Conservation (phyloP, 2,888 invertebrate genomes). For the Lycocerus yunnanus region DNA sequence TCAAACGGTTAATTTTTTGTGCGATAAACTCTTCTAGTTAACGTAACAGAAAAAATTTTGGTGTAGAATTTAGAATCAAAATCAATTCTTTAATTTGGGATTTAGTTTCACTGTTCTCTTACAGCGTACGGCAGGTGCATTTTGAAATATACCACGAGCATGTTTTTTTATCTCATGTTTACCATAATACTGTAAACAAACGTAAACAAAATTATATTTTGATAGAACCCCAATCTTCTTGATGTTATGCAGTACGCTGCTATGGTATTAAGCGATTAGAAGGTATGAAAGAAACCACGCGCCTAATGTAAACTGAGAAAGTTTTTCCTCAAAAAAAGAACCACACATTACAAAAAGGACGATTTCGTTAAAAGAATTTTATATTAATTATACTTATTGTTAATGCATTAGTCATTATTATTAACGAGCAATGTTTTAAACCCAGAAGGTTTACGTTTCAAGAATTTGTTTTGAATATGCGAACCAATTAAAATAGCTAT, state of each 20-base stretch:
- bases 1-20: not conserved
- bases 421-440: too few relatives aligned
- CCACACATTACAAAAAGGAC: too few relatives aligned
- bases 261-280: not conserved
- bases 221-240: not conserved
- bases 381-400: too few relatives aligned
- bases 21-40: not conserved
- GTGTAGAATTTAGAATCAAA: too few relatives aligned
- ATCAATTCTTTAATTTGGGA: not conserved
- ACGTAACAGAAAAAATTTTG: not conserved
- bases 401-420: too few relatives aligned
- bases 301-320: not conserved
- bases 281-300: not conserved
- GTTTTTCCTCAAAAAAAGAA: too few relatives aligned
- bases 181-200: not conserved
- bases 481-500: too few relatives aligned
- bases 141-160: not conserved
- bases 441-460: too few relatives aligned
- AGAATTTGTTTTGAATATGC: too few relatives aligned
- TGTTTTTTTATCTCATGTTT: not conserved
- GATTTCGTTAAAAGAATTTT: too few relatives aligned
- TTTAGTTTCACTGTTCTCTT: not conserved
- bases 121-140: not conserved
- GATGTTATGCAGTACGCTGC: not conserved
- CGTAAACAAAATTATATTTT: not conserved